phyloP scores from a whole-genome alignment of 2,888 invertebrate genomes.

The Escarpia spicata region DNA sequence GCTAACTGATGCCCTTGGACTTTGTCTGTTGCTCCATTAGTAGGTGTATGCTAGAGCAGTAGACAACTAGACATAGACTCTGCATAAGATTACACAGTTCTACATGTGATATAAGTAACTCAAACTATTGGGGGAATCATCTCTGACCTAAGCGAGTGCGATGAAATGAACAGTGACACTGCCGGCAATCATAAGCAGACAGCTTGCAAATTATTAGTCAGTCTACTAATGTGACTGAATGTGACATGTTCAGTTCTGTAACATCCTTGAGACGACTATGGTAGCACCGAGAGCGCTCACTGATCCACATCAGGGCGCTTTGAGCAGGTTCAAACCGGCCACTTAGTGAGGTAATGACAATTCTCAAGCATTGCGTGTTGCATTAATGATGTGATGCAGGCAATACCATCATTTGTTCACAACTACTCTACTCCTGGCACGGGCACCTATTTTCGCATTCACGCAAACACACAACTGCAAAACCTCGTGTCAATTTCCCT shows the following conservation, averaged over 20 bases:
- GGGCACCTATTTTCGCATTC: not conserved
- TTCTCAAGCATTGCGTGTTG: not conserved
- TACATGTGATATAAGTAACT: too few species aligned
- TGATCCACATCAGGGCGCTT: not conserved
- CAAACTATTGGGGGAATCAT: too few species aligned
- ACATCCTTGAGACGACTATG: not conserved
- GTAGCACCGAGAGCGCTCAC: not conserved
- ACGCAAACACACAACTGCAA: not conserved
- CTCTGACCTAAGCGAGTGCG: too few species aligned
- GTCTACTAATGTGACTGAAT: not conserved
- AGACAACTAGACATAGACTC: too few species aligned
- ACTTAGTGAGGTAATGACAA: constrained; percentile 8
- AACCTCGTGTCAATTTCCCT: too few species aligned
- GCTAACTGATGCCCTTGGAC: too few species aligned
- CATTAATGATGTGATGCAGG: not conserved
- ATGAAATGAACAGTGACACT: too few species aligned
- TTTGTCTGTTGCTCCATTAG: too few species aligned
- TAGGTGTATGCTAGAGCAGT: too few species aligned
- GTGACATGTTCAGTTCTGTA: not conserved
- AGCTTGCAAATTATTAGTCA: not conserved
- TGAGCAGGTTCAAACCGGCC: not conserved
- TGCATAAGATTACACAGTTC: too few species aligned
- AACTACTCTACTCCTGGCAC: not conserved
- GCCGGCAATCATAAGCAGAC: not conserved
- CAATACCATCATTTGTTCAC: not conserved